Base-by-base conservation (phyloP, 1,140 invertebrate genomes). In the Heliconius hermathena region DNA sequence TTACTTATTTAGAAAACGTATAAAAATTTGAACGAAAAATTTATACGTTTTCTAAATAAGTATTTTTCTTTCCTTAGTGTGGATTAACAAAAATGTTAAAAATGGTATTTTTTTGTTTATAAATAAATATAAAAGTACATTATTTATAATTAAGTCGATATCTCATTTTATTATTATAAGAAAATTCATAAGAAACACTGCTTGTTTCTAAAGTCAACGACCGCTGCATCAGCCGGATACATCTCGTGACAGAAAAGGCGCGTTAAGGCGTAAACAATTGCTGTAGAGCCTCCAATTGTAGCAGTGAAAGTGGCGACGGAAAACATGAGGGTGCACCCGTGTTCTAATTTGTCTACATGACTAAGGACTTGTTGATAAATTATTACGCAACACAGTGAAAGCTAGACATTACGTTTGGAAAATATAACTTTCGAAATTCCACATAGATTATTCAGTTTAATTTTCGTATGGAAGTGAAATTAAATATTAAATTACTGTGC, bases 261-360 rank as follows among this genome's bases (percentile, higher is more conserved):
- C 85, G 85, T 88, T 84, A 87, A 83, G 79, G 82, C 66, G 82
- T 87, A 87, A 86, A 90, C 86, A 87, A 87, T 88, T 81, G 85
- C 77, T 60, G 81, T 74, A 79, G 75, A 84, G 84, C 71, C 54
- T 76, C 52, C 79, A 57, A 80, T 73, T 73, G 74, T 76, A 76
- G 41, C 33, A 76, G 79, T 76, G 79, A 80, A 80, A 80, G 79
- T 77, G 71, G 71, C 38, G 36, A 22, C 71, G 33, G 57, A 73
- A 36, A 79, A 54, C 26, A 60, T 41, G 70, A 57, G 79, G 79
- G 71, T 76, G 74, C 52, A 52, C 41, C 49, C 71, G 74, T 71
- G 60, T 52, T 71, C 57, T 71, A 71, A 76, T 76, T 76, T 41
- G 38, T 66, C 26, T 8, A 76, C 29, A 70, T 26, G 33, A 41